Evolutionary conservation across 1,140 invertebrate species (phyloP), one percentile per base, ranked within the genome.

Genomic region (Penaeus vannamei): DNA sequence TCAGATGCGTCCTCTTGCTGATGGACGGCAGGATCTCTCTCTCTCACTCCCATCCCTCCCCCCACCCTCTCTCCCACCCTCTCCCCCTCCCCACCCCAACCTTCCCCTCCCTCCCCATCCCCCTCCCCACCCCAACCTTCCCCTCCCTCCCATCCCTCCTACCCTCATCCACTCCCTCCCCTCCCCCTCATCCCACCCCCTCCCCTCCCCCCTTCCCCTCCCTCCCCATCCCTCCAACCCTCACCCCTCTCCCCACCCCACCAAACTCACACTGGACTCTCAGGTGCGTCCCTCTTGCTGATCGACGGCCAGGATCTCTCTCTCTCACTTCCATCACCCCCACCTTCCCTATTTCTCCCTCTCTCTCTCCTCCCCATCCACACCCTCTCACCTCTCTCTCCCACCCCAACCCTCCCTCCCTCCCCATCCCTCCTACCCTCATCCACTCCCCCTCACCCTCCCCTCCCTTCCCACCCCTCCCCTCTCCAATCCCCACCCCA

Each of bases 191-290:
- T 81, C 42, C 29, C 53, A 29, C 76, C 53, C 76, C 36, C 76
- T 32, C 36, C 36, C 76, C 53, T 46, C 53, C 76, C n/a, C 53
- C 76, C 36, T 5, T 0, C 76, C 0, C 10, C 5, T 20, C 53
- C 20, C 72, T 14, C 26, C 53, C 76, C n/a, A 0, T 79, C 76
- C n/a, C 26, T 79, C 32, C 53, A 0, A n/a, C n/a, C 4, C 36
- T 42, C 72, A 17, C 36, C 36, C 36, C 36, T 7, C 0, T 7
- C 4, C 36, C 4, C 36, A 53, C 8, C 12, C 1, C 10, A 0
- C 0, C 12, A 46, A 46, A 95, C 96, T 97, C 94, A 98, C 97
- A 98, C 93, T 97, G 97, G 84, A 98, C 96, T 93, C 96, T 96
- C 60, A 97, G 94, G 76, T 95, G 96, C 90, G 97, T 96, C 79